Base-by-base conservation (phyloP, 2,888 invertebrate species). In the Bombylius discolor region DNA sequence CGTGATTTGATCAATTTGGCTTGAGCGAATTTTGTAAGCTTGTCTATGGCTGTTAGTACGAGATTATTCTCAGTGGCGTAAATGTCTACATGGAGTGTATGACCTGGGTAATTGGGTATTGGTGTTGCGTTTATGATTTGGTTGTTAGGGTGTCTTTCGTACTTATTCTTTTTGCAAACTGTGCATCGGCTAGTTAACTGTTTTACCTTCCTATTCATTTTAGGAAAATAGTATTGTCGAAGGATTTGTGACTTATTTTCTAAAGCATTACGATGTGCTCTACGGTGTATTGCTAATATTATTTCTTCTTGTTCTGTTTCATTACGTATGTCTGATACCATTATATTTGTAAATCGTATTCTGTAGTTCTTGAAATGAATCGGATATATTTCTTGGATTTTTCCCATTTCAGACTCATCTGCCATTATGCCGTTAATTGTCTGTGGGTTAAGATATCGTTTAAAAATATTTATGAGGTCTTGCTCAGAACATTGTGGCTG, bases 51-150 rank as follows among this genome's bases (percentile, higher is more conserved):
- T 5, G 55, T 59, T 7, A 56, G 34, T 31, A 55, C 55, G 11
- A 59, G 14, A 11, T 47, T 44, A 12, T 32, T 49, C 49, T 61
- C 32, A 13, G 57, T 56, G 34, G 61, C 45, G 33, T 51, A 59
- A 12, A 60, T 59, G 33, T 61, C 60, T 5, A 62, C 55, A 33
- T 61, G 58, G 1, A 62, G 13, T 4, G 52, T 59, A 34, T 62
- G 51, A 9, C 59, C 56, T 11, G 62, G 55, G 14, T 54, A 56
- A 8, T 23, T 52, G 7, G 62, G 61, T 14, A 62, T 54, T 12
- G 61, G 59, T 3, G 61, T 62, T 11, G 33, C 32, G 9, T 49
- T 14, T 3, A 60, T 9, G 32, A 55, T 45, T 9, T 44, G 51
- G 11, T 58, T 51, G 49, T 59, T 56, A 1, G 62, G 58, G 31